Base-by-base conservation (phyloP, 2,113 vertebrate genomes). In the Larimichthys crocea region DNA sequence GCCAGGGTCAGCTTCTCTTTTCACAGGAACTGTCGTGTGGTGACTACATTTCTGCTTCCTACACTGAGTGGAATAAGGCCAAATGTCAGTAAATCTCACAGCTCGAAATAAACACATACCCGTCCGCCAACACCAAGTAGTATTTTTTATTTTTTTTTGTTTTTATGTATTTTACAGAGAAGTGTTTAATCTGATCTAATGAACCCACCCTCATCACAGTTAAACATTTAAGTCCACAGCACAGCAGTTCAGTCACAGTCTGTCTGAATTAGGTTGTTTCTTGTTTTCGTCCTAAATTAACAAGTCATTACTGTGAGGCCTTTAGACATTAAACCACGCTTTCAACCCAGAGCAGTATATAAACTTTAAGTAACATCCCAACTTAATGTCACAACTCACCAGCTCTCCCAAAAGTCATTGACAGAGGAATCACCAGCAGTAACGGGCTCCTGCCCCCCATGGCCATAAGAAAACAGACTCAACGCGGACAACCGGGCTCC, bases 401-500 rank as follows among this genome's bases (percentile, higher is more conserved):
- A 14, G 73, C 92, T 52, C 59, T 87, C 52, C 91, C 93, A 22
- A 95, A 92, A 61, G 73, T 87, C 88, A 95, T 88, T 89, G 88
- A 95, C 16, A 95, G 64, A 64, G 75, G 79, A 46, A 94, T 4
- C 1, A 75, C 78, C 53, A 81, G 42, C 59, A 91, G 71, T 1
- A 92, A 15, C n/a, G 19, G 42, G 59, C 67, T 82, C 66, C 62
- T 66, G 20, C 82, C 68, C 60, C 64, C 71, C 73, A 63, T 67
- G 4, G 78, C 78, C 86, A 92, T 87, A 62, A 22, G 7, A 62
- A 42, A 29, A 9, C 42, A 1, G 24, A 52, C 46, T 82, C 60
- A 19, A 57, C 19, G 11, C 29, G 0, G 69, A 76, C 29, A 12
- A 59, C 4, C 9, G 59, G 24, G 44, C 35, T 71, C 59, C 12